phyloP scores from a whole-genome alignment of 1,140 invertebrate genomes.

The Branchinecta lindahli region DNA sequence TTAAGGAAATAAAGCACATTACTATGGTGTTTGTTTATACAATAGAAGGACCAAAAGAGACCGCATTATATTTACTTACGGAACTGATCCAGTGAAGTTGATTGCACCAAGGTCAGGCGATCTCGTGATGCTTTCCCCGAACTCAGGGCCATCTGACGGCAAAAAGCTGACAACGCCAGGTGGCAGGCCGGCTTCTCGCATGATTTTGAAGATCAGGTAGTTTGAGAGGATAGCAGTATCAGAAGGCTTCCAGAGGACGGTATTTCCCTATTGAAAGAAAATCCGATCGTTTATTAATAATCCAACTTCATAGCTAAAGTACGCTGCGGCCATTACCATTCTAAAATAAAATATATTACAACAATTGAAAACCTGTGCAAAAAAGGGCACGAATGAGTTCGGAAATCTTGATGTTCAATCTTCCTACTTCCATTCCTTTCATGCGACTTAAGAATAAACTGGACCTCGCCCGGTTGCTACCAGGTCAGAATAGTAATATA shows the following conservation, averaged over 20 bases:
- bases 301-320: slow-evolving; percentile 12
- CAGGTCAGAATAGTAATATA: no score
- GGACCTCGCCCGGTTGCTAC: no score
- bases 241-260: slow-evolving; percentile 95
- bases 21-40: no score
- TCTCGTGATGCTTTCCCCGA: slow-evolving; percentile 76
- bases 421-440: no score
- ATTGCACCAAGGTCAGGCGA: slow-evolving; percentile 77
- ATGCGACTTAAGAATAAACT: no score
- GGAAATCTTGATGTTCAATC: no score
- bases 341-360: not conserved
- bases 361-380: not conserved
- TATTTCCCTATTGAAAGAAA: slow-evolving; percentile 55
- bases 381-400: no score
- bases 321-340: slow-evolving; percentile 13
- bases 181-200: slow-evolving; percentile 82
- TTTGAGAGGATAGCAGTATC: slow-evolving; percentile 94
- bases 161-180: slow-evolving; percentile 94
- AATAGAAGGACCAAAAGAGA: no score
- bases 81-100: slow-evolving; percentile 92
- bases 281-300: not conserved
- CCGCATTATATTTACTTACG: slow-evolving; percentile 37
- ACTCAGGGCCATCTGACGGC: slow-evolving; percentile 56
- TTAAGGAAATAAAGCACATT: no score
- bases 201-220: slow-evolving; percentile 83